A percentile compares a stretch with the other conserved stretches of the same genome.
Conservation (phyloP, 2,797 vertebrate genomes). For the Pseudomugil tenellus region DNA sequence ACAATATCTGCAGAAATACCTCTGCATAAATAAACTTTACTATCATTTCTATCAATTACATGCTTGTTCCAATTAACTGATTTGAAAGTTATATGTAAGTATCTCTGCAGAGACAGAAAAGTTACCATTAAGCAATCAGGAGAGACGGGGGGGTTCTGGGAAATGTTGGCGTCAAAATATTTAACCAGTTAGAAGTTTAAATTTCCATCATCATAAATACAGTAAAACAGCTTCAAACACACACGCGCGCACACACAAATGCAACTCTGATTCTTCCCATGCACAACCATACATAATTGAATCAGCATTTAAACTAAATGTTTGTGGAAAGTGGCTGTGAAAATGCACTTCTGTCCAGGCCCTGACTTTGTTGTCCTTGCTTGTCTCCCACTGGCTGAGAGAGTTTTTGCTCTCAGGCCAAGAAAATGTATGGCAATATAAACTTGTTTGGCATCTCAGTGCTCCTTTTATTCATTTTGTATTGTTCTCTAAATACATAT, state of each 20-base stretch:
- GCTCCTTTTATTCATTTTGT: neutral
- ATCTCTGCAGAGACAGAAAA: neutral
- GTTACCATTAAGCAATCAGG: neutral
- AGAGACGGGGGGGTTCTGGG: neutral
- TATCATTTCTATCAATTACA: too few relatives aligned
- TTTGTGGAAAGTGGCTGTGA: conserved; percentile 34
- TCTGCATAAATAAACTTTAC: too few relatives aligned
- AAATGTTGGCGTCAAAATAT: conserved; percentile 4
- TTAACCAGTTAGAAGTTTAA: conserved; percentile 6
- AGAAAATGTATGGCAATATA: neutral
- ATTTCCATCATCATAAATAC: conserved; percentile 32
- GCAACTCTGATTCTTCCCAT: conserved; percentile 1
- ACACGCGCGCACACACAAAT: neutral
- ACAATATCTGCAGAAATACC: neutral
- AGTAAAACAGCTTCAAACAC: conserved; percentile 8
- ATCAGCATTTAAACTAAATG: conserved; percentile 37
- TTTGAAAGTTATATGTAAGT: neutral
- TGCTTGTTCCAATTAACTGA: too few relatives aligned
- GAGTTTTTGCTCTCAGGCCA: conserved; percentile 3
- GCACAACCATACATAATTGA: conserved; percentile 41
- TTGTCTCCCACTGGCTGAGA: conserved; percentile 13
- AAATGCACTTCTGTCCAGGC: conserved; percentile 22
- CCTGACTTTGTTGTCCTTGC: conserved; percentile 5
- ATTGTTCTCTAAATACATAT: too few relatives aligned
- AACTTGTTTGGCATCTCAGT: neutral